Base-by-base conservation (phyloP, 2,888 invertebrate genomes). In the Drosophila aldrichi region DNA sequence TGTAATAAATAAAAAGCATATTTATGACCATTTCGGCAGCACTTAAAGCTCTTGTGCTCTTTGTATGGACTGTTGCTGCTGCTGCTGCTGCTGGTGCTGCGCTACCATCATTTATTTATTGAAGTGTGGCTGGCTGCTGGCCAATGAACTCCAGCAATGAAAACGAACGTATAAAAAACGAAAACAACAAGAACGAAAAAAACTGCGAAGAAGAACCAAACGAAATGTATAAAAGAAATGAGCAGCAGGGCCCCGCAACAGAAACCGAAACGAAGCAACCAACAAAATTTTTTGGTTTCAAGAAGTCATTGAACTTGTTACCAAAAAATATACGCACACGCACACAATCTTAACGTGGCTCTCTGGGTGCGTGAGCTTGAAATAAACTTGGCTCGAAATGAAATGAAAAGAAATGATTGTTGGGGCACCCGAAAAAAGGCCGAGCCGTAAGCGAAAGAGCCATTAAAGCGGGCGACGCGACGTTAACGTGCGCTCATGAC, bases 121-220 rank as follows among this genome's bases (percentile, higher is more conserved):
- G 77, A 79, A 81, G 81, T 85, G 72, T 68, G 72, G 76, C 52
- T 38, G 52, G 52, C 71, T 52, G 60, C 63, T 70, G 77, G 91
- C 87, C 91, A 91, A 84, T 91, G 91, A 91, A 91, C 91, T 91
- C 84, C 70, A 76, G 82, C 90, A 91, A 91, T 91, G 91, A 91
- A 91, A 91, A 91, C 91, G 91, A 91, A 91, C 85, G 91, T 87
- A 90, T 82, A 86, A 90, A 85, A 81, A 79, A 86, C 77, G 78
- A 87, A 81, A 81, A 80, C 83, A 89, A 84, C 81, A 87, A 85
- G 78, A 83, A 80, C 77, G 48, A 81, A 81, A 58, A 58, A 58
- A 66, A 81, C 57, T 55, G 75, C 75, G 73, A 79, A 79, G 69
- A 78, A 73, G 66, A 82, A 72, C 69, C 64, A 71, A 68, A 69